Evolutionary conservation across 2,113 vertebrate species (phyloP).

Genomic region (Geococcyx californianus): DNA sequence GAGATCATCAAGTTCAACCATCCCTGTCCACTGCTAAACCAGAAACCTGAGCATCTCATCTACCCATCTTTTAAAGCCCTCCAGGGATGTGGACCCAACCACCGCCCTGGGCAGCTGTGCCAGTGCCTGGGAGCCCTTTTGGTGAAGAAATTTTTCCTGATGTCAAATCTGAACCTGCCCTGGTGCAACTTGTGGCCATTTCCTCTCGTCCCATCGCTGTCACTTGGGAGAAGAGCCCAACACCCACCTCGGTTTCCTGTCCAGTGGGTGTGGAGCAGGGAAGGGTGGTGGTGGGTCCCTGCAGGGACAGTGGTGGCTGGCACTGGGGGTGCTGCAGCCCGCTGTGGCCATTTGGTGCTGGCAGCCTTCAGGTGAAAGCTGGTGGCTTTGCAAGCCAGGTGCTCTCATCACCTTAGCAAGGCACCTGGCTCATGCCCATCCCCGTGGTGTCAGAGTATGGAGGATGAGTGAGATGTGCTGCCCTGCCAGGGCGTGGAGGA

Average conservation of each 20-base stretch:
- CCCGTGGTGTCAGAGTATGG: neutral
- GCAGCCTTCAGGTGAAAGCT: neutral
- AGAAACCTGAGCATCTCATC: neutral
- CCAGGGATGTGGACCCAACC: too few species aligned
- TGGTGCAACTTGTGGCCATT: too few species aligned
- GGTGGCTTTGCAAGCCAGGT: neutral
- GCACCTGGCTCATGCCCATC: fast-evolving
- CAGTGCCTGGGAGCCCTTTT: too few species aligned
- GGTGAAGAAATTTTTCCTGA: too few species aligned
- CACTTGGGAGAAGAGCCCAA: too few species aligned
- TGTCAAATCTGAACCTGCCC: too few species aligned
- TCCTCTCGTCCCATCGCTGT: too few species aligned
- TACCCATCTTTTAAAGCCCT: neutral
- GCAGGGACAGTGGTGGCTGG: fast-evolving
- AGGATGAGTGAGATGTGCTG: neutral
- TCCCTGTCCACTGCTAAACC: too few species aligned
- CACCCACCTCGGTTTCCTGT: too few species aligned
- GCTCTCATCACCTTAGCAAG: neutral
- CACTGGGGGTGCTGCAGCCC: neutral
- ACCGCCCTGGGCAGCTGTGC: too few species aligned
- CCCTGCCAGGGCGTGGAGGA: neutral
- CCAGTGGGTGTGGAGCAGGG: fast-evolving
- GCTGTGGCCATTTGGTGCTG: fast-evolving
- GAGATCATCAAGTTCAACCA: too few species aligned
- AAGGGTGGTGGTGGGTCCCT: neutral